Conservation (phyloP, 1,140 invertebrate species). For the Radopholus similis region DNA sequence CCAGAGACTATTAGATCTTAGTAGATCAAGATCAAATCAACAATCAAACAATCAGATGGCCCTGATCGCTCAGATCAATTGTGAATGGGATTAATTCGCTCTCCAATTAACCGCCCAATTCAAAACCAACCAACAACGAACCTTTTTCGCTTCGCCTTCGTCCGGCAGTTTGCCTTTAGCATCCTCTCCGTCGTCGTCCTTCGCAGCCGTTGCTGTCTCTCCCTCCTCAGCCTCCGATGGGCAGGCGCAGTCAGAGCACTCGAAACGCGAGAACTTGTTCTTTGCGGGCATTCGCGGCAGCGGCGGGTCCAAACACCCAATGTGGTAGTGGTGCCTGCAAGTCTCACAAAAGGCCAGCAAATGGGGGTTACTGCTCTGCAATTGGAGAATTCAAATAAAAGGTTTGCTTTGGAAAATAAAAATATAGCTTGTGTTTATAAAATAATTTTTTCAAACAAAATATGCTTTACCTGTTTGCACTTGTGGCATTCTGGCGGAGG, state of each 20-base stretch:
- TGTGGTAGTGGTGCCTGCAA: slow-evolving; percentile 84
- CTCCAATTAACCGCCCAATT: neutral
- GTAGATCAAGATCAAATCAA: too few relatives aligned
- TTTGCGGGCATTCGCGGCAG: slow-evolving; percentile 75
- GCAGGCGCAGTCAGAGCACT: slow-evolving; percentile 28
- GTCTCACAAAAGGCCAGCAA: slow-evolving; percentile 87
- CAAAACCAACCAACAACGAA: neutral
- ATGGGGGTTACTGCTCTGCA: slow-evolving; percentile 70
- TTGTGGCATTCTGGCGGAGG: slow-evolving; percentile 1
- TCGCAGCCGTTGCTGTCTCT: neutral
- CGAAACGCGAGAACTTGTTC: slow-evolving; percentile 19
- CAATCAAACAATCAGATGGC: too few relatives aligned
- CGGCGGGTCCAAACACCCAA: slow-evolving; percentile 85
- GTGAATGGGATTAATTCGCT: too few relatives aligned
- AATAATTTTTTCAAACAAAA: neutral
- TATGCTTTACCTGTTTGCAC: slow-evolving; percentile 11
- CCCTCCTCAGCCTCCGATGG: slow-evolving; percentile 16
- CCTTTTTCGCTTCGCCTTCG: neutral
- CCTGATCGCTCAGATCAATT: too few relatives aligned
- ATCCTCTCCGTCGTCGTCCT: neutral
- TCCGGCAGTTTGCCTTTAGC: neutral
- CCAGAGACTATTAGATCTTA: too few relatives aligned
- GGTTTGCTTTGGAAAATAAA: neutral
- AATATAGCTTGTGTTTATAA: neutral
- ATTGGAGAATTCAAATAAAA: slow-evolving; percentile 8